Evolutionary conservation across 1,140 invertebrate genomes (phyloP).

Genomic region (Drosophila sulfurigaster): DNA sequence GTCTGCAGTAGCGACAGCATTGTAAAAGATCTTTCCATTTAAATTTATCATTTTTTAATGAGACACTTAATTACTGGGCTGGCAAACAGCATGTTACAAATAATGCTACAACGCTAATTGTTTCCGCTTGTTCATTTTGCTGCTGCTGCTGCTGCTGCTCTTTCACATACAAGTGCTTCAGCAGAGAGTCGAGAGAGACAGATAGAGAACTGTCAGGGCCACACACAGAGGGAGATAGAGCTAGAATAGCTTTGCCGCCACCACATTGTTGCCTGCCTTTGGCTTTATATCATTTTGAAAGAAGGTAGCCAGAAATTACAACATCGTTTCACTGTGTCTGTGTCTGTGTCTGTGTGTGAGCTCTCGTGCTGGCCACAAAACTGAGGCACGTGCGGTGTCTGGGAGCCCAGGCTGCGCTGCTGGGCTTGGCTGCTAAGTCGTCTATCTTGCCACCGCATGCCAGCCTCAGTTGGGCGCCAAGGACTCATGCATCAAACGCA

Average conservation of each 20-base stretch:
- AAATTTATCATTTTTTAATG: constrained; percentile 84
- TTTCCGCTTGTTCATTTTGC: constrained; percentile 80
- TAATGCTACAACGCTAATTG: constrained; percentile 80
- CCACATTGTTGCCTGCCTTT: constrained; percentile 32
- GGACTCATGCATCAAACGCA: constrained; percentile 34
- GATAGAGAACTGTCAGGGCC: constrained; percentile 2
- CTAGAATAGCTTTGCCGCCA: constrained; percentile 23
- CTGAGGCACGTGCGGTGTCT: constrained; percentile 44
- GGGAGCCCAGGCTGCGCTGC: constrained; percentile 6
- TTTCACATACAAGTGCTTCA: constrained; percentile 8
- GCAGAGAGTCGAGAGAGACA: constrained; percentile 16
- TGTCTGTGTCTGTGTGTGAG: constrained; percentile 10
- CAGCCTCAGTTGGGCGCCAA: constrained; percentile 37
- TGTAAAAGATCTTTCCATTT: constrained; percentile 73
- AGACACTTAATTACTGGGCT: constrained; percentile 78
- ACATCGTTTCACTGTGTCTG: constrained; percentile 26
- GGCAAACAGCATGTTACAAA: constrained; percentile 72
- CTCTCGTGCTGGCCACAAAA: constrained; percentile 37
- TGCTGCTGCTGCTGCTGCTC: constrained; percentile 11
- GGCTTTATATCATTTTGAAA: constrained; percentile 51
- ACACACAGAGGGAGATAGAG: constrained; percentile 16
- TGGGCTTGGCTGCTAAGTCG: constrained; percentile 37
- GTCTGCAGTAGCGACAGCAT: constrained; percentile 45
- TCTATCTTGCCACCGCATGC: constrained; percentile 58
- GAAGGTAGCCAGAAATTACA: constrained; percentile 67